phyloP scores from a whole-genome alignment of 1,140 invertebrate species.

The Chelonus insularis region DNA sequence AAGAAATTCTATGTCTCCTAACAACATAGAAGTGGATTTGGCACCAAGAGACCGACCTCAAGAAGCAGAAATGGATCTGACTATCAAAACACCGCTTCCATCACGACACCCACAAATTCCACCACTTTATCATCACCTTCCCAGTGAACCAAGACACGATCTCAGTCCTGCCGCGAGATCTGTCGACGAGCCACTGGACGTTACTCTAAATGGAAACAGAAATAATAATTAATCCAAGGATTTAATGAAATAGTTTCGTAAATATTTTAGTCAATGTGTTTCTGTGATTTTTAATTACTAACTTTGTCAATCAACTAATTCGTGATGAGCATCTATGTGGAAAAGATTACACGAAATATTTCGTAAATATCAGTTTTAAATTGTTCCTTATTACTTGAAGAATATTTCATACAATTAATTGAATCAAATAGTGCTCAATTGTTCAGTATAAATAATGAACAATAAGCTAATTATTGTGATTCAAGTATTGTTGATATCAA shows the following conservation, averaged over 20 bases:
- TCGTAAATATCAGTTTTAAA: too few relatives aligned
- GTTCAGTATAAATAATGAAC: too few relatives aligned
- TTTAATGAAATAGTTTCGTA: not conserved
- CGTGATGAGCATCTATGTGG: too few relatives aligned
- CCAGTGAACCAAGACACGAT: conserved; percentile 35
- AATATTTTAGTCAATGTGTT: not conserved
- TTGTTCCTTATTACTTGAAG: too few relatives aligned
- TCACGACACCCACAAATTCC: conserved; percentile 42
- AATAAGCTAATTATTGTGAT: too few relatives aligned
- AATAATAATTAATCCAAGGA: conserved; percentile 39
- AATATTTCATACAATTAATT: too few relatives aligned
- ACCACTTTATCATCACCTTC: conserved; percentile 47
- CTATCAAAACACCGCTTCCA: conserved; percentile 49
- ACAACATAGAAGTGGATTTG: conserved; percentile 37
- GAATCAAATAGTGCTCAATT: too few relatives aligned
- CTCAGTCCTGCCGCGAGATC: conserved; percentile 40
- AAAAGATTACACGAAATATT: too few relatives aligned
- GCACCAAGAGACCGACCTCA: conserved; percentile 48
- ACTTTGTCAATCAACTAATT: too few relatives aligned
- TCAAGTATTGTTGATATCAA: too few relatives aligned
- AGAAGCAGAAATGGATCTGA: conserved; percentile 57
- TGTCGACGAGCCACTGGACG: conserved; percentile 55
- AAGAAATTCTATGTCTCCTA: conserved; percentile 43
- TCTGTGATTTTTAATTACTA: conserved; percentile 3
- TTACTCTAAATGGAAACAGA: conserved; percentile 49